Conservation (phyloP, 2,113 vertebrate genomes). For the Centropus unirufus region DNA sequence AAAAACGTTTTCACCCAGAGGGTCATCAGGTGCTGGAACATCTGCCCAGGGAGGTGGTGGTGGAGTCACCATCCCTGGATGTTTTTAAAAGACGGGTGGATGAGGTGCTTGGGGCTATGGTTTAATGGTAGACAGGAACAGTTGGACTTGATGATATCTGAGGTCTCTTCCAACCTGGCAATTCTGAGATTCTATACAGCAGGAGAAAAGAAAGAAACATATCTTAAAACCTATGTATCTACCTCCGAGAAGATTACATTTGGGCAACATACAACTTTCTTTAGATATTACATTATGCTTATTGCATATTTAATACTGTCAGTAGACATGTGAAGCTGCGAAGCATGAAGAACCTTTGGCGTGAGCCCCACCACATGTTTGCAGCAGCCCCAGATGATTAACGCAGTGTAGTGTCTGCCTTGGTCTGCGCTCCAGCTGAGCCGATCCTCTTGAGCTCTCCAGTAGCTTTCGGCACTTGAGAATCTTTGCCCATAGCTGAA, state of each 20-base stretch:
- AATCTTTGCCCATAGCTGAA: background rate
- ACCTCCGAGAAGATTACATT: background rate
- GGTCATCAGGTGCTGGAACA: too few relatives aligned
- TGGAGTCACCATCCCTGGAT: too few relatives aligned
- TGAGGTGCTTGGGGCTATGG: too few relatives aligned
- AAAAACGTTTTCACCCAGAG: too few relatives aligned
- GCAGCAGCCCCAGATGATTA: background rate
- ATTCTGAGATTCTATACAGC: background rate
- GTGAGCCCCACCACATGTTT: background rate
- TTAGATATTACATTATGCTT: slow-evolving; percentile 16
- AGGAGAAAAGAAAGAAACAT: background rate
- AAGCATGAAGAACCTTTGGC: background rate
- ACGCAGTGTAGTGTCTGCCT: background rate
- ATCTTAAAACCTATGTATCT: background rate
- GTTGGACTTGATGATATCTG: too few relatives aligned
- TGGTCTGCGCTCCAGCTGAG: background rate
- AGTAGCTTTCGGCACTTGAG: background rate
- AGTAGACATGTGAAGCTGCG: background rate
- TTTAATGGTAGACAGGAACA: too few relatives aligned
- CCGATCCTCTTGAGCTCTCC: background rate
- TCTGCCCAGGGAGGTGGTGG: too few relatives aligned
- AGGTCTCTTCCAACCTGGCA: too few relatives aligned
- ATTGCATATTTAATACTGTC: background rate
- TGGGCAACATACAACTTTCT: background rate
- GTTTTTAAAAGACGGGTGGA: too few relatives aligned